Evolutionary conservation across 2,888 invertebrate genomes (phyloP).

Genomic region (Heliconius cydno): DNA sequence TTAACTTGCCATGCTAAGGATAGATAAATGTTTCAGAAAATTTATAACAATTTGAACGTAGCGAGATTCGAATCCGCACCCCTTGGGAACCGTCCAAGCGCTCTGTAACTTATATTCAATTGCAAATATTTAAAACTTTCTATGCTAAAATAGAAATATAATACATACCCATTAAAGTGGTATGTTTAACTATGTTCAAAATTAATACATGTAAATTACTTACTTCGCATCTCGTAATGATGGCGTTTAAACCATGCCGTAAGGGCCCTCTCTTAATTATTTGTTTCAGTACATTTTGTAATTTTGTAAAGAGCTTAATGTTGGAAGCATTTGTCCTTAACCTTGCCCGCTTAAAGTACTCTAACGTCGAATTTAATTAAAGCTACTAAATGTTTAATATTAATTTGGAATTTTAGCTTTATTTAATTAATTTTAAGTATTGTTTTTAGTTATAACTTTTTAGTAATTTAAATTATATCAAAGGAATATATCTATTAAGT

Average conservation of each 20-base stretch:
- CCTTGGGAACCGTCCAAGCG: too few relatives aligned
- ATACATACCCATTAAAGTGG: too few relatives aligned
- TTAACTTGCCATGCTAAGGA: too few relatives aligned
- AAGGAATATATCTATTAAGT: not conserved
- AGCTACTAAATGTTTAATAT: not conserved
- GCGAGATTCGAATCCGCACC: too few relatives aligned
- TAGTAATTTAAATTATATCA: not conserved
- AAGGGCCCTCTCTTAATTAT: constrained; percentile 42
- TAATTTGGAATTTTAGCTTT: constrained; percentile 7
- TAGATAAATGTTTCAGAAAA: too few relatives aligned
- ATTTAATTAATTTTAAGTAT: not conserved
- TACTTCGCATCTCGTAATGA: constrained; percentile 52
- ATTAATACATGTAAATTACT: constrained; percentile 45
- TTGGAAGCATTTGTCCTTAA: constrained; percentile 33
- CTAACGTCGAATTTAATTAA: constrained; percentile 10
- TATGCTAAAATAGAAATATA: too few relatives aligned
- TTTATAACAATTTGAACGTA: too few relatives aligned
- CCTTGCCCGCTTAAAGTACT: constrained; percentile 24
- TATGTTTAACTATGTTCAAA: not conserved
- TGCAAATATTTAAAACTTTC: too few relatives aligned
- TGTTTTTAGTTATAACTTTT: not conserved
- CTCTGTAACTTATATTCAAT: too few relatives aligned
- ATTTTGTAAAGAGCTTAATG: constrained; percentile 40
- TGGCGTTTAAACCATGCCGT: constrained; percentile 40
- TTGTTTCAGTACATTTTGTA: constrained; percentile 44